Conservation (phyloP, 2,888 invertebrate genomes). For the Schizaphis graminum region DNA sequence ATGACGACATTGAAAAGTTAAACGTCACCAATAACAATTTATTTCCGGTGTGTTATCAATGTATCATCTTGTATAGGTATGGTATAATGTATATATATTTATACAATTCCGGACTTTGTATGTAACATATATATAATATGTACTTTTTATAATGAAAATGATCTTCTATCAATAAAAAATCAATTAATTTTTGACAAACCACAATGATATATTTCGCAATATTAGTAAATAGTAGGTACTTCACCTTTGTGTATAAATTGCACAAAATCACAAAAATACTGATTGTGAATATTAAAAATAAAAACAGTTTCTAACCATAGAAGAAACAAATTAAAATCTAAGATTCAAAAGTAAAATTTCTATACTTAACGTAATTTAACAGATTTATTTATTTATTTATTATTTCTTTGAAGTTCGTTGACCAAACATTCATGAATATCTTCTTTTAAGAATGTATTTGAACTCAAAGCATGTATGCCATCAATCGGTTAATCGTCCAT, state of each 20-base stretch:
- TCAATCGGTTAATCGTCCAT: conserved; percentile 30
- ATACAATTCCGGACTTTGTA: no score
- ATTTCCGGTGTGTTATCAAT: background rate
- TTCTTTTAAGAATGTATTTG: background rate
- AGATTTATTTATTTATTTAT: background rate
- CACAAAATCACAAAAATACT: no score
- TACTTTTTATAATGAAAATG: background rate
- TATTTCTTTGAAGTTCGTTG: background rate
- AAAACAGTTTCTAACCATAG: background rate
- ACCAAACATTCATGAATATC: background rate
- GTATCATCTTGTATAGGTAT: background rate
- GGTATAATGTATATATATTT: no score
- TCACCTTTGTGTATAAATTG: background rate
- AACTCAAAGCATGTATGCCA: background rate
- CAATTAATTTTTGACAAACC: background rate
- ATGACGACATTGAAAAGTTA: background rate
- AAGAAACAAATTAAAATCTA: background rate
- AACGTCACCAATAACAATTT: conserved; percentile 13
- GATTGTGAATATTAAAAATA: background rate
- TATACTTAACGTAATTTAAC: background rate
- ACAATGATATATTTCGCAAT: background rate
- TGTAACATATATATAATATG: background rate
- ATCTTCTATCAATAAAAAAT: background rate
- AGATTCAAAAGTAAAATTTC: background rate
- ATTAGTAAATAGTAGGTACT: background rate